Conservation (phyloP, 2,888 invertebrate species). For the Sarcophaga subvicina region DNA sequence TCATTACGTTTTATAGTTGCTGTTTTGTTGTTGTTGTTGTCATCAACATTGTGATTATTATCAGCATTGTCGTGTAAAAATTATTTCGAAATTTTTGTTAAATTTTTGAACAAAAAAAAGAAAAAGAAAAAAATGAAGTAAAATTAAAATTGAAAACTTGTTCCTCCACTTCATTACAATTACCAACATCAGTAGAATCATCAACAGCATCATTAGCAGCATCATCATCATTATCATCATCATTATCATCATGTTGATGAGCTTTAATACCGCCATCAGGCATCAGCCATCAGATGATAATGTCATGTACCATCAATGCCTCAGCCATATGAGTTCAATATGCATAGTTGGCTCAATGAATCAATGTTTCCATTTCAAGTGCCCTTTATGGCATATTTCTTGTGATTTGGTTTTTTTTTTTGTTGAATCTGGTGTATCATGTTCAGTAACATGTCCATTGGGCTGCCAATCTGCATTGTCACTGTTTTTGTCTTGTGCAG, state of each 20-base stretch:
- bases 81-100: conserved; percentile 37
- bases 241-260: not conserved
- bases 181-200: not conserved
- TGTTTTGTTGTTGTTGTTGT: conserved; percentile 15
- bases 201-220: not conserved
- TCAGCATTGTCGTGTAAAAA: conserved; percentile 31
- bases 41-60: conserved; percentile 38
- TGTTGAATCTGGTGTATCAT: not conserved
- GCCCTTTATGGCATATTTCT: conserved; percentile 47
- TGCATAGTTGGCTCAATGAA: not conserved
- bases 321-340: not conserved
- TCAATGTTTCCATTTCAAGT: conserved; percentile 45
- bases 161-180: conserved; percentile 41
- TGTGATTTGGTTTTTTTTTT: conserved; percentile 19
- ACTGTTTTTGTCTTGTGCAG: not conserved
- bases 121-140: no score
- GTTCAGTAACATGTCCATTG: conserved; percentile 5
- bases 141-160: conserved; percentile 51
- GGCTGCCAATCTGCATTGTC: not conserved
- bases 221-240: conserved; percentile 16
- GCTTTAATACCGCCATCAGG: conserved; percentile 11
- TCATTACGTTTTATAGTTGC: not conserved
- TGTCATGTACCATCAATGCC: conserved; percentile 26
- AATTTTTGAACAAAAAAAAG: not conserved
- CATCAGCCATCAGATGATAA: conserved; percentile 3